These are phyloP conservation scores for Centruroides sculpturatus DNA, from an alignment of 1,140 invertebrate genomes.

Conservation along the genomic window DNA sequence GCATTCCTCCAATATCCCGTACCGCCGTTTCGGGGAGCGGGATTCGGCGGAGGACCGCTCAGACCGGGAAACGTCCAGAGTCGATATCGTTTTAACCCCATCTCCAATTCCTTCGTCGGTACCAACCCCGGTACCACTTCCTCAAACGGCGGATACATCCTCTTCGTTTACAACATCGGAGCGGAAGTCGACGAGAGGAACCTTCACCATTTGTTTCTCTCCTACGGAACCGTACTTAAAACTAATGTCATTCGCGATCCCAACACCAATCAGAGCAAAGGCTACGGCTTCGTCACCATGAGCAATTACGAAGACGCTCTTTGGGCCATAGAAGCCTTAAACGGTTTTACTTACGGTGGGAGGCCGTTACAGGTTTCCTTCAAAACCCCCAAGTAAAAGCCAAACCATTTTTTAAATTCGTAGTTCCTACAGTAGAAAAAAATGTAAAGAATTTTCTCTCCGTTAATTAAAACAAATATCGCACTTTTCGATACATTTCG, in stretches of 20 bases:
- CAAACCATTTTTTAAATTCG: too few species aligned
- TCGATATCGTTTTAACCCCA: conserved; percentile 14
- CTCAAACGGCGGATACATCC: conserved; percentile 14
- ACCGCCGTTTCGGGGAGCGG: neutral
- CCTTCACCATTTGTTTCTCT: conserved; percentile 29
- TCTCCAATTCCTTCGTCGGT: conserved; percentile 4
- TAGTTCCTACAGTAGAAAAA: too few species aligned
- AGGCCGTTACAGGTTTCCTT: conserved; percentile 32
- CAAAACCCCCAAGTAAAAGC: conserved; percentile 18
- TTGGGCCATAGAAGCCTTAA: conserved; percentile 29
- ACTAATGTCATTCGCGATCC: conserved; percentile 30
- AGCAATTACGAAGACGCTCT: conserved; percentile 30
- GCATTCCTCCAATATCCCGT: neutral
- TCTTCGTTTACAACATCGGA: conserved; percentile 36
- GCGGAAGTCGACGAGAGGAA: conserved; percentile 28
- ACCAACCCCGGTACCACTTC: neutral
- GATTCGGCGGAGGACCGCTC: conserved; percentile 6
- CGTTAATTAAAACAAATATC: too few species aligned
- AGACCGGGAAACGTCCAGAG: conserved; percentile 2
- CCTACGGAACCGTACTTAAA: conserved; percentile 30
- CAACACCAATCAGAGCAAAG: conserved; percentile 27
- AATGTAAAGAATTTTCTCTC: too few species aligned
- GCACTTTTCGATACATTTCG: too few species aligned
- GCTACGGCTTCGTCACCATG: conserved; percentile 36
- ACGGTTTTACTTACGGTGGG: conserved; percentile 28